Evolutionary conservation across 2,797 vertebrate species (phyloP).

Genomic region (Myotis daubentonii): DNA sequence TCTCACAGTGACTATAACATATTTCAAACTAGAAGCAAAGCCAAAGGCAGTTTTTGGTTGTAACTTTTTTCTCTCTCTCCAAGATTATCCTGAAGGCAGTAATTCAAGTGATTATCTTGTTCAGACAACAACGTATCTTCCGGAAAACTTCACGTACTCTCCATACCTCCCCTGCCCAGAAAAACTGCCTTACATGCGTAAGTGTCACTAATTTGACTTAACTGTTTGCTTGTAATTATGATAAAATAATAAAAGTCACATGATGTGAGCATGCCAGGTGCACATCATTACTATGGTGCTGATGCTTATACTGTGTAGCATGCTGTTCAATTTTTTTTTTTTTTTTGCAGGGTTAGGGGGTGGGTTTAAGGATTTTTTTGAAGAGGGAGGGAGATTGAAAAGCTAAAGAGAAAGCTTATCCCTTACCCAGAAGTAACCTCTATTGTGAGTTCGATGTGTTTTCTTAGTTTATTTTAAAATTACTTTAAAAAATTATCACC

Average conservation of each 20-base stretch:
- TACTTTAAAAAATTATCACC: neutral
- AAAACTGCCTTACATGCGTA: constrained; percentile 98
- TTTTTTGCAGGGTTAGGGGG: neutral
- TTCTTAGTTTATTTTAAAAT: neutral
- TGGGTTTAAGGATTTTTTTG: neutral
- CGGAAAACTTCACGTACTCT: constrained; percentile 97
- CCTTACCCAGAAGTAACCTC: neutral
- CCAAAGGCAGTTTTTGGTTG: constrained; percentile 2
- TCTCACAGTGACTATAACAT: neutral
- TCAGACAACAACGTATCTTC: constrained; percentile 95
- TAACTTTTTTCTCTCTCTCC: constrained; percentile 78
- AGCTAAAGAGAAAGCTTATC: constrained; percentile 23
- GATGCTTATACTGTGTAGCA: neutral
- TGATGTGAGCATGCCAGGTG: neutral
- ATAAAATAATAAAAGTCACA: neutral
- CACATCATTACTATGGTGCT: neutral
- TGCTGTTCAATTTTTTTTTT: neutral
- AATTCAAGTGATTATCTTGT: constrained; percentile 95
- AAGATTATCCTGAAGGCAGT: constrained; percentile 96
- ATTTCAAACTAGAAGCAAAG: neutral
- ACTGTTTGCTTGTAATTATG: constrained; percentile 1
- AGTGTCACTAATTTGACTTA: constrained; percentile 82
- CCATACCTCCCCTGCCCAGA: constrained; percentile 95
- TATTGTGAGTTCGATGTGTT: neutral
- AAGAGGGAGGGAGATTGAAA: neutral